A percentile compares a stretch with the other conserved stretches of the same genome.
Conservation (phyloP, 92 coral and sea anemone genomes). For the Actinernus sp. region DNA sequence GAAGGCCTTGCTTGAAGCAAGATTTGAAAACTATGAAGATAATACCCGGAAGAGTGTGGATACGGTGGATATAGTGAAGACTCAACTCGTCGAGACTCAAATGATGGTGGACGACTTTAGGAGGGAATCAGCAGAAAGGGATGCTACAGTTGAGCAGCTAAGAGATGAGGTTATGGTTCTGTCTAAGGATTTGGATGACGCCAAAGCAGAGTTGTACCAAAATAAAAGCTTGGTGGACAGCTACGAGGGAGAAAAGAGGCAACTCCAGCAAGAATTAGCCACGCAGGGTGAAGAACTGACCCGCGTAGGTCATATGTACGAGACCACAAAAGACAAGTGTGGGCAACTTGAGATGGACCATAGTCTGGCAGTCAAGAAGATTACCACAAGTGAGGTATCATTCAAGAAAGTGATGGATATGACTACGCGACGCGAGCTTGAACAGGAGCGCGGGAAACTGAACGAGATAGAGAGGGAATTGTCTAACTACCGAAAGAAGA, state of each 20-base stretch:
- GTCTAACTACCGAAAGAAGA: constrained; percentile 62
- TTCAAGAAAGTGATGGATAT: constrained; percentile 69
- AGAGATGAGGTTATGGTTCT: constrained; percentile 80
- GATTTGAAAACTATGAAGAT: constrained; percentile 62
- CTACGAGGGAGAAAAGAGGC: constrained; percentile 82
- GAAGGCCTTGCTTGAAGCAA: constrained; percentile 74
- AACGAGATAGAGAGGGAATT: constrained; percentile 80
- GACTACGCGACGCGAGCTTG: constrained; percentile 82
- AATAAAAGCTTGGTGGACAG: constrained; percentile 74
- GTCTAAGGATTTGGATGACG: constrained; percentile 73
- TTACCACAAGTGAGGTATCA: constrained; percentile 64
- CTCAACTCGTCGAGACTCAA: constrained; percentile 87
- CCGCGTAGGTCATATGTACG: constrained; percentile 64
- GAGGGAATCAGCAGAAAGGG: constrained; percentile 82
- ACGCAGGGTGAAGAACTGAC: constrained; percentile 78
- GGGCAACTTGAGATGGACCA: constrained; percentile 86
- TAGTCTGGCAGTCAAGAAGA: constrained; percentile 81
- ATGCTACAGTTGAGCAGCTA: constrained; percentile 81
- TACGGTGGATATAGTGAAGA: constrained; percentile 77
- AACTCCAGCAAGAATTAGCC: constrained; percentile 74
- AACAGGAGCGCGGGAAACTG: constrained; percentile 70
- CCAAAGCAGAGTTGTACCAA: constrained; percentile 75
- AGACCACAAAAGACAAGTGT: constrained; percentile 72
- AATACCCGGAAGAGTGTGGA: constrained; percentile 72
- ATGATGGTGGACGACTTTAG: constrained; percentile 83